These are phyloP conservation scores for Sigmodon hispidus DNA, from an alignment of 2,113 vertebrate genomes.

Conservation along the genomic window DNA sequence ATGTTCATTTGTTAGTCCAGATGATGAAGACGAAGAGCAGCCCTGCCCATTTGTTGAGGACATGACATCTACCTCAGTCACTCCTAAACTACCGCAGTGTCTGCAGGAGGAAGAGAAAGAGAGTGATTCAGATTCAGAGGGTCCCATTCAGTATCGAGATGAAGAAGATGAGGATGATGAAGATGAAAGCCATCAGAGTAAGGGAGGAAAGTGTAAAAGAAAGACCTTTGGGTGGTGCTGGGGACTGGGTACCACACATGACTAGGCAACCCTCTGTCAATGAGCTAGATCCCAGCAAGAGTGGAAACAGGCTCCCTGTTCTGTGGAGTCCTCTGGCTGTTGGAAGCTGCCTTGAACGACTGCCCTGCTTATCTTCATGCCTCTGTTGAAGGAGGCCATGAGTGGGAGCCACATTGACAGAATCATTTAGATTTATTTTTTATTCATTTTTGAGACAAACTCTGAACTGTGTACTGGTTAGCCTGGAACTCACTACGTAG, in stretches of 20 bases:
- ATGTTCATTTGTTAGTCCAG: slow-evolving; percentile 84
- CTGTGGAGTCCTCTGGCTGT: background rate
- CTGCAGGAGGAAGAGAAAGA: slow-evolving; percentile 90
- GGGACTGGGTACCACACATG: background rate
- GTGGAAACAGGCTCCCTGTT: background rate
- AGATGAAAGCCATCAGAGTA: slow-evolving; percentile 91
- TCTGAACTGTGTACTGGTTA: background rate
- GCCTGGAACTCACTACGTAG: background rate
- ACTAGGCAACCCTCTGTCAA: background rate
- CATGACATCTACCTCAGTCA: slow-evolving; percentile 85
- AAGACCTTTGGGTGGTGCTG: background rate
- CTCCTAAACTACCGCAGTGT: slow-evolving; percentile 88
- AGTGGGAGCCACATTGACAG: background rate
- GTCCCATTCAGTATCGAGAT: slow-evolving; percentile 94
- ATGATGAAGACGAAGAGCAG: slow-evolving; percentile 93
- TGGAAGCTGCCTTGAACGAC: background rate
- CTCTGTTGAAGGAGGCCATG: background rate
- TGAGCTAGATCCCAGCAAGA: background rate
- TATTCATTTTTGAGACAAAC: background rate
- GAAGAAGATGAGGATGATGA: slow-evolving; percentile 98
- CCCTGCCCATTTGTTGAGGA: slow-evolving; percentile 88
- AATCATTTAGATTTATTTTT: background rate
- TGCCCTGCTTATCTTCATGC: background rate
- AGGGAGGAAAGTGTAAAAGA: slow-evolving; percentile 58
- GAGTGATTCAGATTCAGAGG: slow-evolving; percentile 96